phyloP scores from a whole-genome alignment of 2,113 vertebrate genomes.

The Procavia capensis region DNA sequence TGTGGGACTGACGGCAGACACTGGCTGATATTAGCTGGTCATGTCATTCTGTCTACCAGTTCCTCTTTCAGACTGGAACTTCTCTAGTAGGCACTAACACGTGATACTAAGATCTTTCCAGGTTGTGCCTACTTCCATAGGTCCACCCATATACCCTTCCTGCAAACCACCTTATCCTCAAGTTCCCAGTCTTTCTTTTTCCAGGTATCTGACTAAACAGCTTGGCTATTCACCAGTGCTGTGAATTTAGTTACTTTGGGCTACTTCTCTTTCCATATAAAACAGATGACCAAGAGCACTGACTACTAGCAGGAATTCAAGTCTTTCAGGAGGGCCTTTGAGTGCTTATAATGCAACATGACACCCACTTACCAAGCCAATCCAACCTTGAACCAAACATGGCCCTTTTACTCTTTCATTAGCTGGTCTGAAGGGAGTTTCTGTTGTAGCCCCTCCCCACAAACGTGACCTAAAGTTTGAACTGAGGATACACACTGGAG shows the following conservation, averaged over 20 bases:
- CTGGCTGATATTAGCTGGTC: neutral
- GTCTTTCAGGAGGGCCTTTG: neutral
- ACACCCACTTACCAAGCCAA: neutral
- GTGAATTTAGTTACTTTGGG: neutral
- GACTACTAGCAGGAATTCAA: neutral
- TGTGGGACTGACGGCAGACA: neutral
- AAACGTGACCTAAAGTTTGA: neutral
- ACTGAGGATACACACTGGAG: neutral
- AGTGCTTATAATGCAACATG: neutral
- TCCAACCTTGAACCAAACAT: neutral
- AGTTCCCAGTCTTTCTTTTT: neutral
- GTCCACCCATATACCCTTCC: neutral
- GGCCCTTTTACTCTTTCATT: neutral
- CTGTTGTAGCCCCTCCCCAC: neutral
- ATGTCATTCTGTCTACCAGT: neutral
- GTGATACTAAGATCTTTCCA: neutral
- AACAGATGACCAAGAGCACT: neutral
- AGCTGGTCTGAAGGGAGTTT: neutral
- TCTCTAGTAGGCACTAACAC: neutral
- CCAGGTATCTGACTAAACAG: neutral
- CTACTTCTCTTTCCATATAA: neutral
- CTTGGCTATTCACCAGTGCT: neutral
- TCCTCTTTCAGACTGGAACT: neutral
- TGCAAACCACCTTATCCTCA: neutral
- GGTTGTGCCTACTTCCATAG: neutral